Evolutionary conservation across 30 jellyfish, hydroid and myxozoan species (phyloP).

Genomic region (Pseudorhiza aurosa): DNA sequence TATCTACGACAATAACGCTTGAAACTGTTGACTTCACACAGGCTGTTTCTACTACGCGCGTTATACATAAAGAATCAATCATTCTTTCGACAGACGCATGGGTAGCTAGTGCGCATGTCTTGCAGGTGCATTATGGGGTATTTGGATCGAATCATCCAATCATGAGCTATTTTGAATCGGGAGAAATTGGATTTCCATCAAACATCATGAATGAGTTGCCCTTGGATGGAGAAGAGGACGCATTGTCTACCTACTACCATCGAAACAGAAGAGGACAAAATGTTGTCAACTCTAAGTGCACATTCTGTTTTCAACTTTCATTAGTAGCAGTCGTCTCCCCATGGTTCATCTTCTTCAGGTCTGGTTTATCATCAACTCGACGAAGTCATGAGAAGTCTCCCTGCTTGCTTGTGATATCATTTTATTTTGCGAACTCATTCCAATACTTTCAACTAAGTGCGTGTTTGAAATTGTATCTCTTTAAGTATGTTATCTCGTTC

Average conservation of each 20-base stretch:
- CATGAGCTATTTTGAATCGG: background rate
- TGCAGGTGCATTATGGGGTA: background rate
- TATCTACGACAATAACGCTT: background rate
- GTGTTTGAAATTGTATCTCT: too few species aligned
- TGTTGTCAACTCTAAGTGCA: background rate
- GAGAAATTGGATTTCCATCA: background rate
- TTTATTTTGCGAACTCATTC: too few species aligned
- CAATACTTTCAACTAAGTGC: too few species aligned
- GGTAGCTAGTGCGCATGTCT: constrained; percentile 10
- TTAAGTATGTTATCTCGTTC: too few species aligned
- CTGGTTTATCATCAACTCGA: too few species aligned
- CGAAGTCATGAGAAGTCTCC: too few species aligned
- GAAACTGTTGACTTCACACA: background rate
- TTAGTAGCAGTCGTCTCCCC: too few species aligned
- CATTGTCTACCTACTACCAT: background rate
- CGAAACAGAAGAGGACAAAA: background rate
- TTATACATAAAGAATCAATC: too few species aligned
- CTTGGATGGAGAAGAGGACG: background rate
- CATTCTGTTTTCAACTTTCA: background rate
- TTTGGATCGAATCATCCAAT: background rate
- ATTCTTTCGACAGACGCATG: background rate
- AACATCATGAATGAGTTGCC: too few species aligned
- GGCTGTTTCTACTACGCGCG: too few species aligned
- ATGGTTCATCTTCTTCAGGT: too few species aligned
- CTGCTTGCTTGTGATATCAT: too few species aligned